These are phyloP conservation scores for Ganaspis sp. DNA, from an alignment of 1,140 invertebrate species.

Conservation along the genomic window DNA sequence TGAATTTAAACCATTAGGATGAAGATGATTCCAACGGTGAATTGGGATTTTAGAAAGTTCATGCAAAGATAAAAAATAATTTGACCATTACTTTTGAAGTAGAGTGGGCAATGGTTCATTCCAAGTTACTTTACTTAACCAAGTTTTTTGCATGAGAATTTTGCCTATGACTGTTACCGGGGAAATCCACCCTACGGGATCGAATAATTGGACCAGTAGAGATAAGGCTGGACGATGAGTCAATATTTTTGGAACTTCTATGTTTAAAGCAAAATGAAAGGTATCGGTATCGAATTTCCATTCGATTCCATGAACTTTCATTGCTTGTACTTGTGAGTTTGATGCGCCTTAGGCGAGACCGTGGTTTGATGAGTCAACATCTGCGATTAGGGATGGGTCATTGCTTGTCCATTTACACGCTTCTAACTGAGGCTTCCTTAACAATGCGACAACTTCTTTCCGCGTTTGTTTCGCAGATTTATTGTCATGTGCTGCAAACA, in stretches of 20 bases:
- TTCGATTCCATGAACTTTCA: background rate
- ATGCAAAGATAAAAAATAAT: background rate
- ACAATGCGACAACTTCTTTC: constrained; percentile 19
- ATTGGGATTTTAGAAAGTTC: constrained; percentile 6
- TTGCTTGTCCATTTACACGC: constrained; percentile 38
- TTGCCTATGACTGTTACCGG: background rate
- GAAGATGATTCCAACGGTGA: background rate
- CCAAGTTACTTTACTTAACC: background rate
- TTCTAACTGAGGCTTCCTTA: constrained; percentile 1
- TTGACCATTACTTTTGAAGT: background rate
- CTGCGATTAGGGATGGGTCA: background rate
- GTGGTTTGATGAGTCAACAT: constrained; percentile 11
- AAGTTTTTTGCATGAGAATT: background rate
- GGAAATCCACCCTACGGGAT: background rate
- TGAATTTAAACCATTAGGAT: background rate
- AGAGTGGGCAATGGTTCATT: background rate
- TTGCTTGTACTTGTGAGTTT: background rate
- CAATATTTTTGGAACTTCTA: too few species aligned
- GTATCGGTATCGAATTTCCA: too few species aligned
- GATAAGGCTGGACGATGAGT: too few species aligned
- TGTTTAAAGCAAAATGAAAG: too few species aligned
- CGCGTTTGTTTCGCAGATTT: background rate
- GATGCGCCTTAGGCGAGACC: background rate
- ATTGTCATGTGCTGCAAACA: background rate
- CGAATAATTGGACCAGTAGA: background rate